Evolutionary conservation across 1,140 invertebrate genomes (phyloP), one percentile per base, ranked within the genome.

Genomic region (Drosophila simulans): DNA sequence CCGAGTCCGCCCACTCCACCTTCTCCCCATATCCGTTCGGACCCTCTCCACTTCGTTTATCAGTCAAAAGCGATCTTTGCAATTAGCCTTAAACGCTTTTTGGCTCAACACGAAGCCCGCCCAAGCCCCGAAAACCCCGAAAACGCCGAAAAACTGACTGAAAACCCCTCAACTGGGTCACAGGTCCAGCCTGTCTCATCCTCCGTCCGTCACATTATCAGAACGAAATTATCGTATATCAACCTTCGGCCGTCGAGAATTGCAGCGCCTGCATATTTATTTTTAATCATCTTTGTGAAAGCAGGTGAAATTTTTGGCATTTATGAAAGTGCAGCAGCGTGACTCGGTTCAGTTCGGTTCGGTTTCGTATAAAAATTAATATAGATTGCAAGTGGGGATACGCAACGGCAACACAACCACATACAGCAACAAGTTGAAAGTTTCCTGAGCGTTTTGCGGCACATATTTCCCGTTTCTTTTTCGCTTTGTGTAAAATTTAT

Each of bases 231-330:
- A 89, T 89, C 84, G 85, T 85, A 90, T 88, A 88, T 88, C 83
- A 88, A 88, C 66, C 57, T 53, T 76, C 42, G 42, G 64, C 56
- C 49, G 54, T 20, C 48, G 71, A 53, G 70, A 81, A 62, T 53
- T 63, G 70, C 69, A 68, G 59, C 66, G 72, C 77, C 72, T 89
- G 80, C 85, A 89, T 90, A 88, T 88, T 88, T 89, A 89, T 89
- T 89, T 89, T 89, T 89, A 89, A 89, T 90, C 80, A 90, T 90
- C 80, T 89, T 90, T 91, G 88, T 83, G 82, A 90, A 91, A 90
- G 88, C 88, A 90, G 88, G 88, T 90, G 88, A 90, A 90, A 90
- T 90, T 89, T 88, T 89, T 83, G 84, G 82, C 83, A 86, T 89
- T 89, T 90, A 81, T 89, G 84, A 89, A 89, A 89, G 84, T 89